Conservation (phyloP, 2,797 vertebrate genomes). For the Tympanoctomys barrerae region DNA sequence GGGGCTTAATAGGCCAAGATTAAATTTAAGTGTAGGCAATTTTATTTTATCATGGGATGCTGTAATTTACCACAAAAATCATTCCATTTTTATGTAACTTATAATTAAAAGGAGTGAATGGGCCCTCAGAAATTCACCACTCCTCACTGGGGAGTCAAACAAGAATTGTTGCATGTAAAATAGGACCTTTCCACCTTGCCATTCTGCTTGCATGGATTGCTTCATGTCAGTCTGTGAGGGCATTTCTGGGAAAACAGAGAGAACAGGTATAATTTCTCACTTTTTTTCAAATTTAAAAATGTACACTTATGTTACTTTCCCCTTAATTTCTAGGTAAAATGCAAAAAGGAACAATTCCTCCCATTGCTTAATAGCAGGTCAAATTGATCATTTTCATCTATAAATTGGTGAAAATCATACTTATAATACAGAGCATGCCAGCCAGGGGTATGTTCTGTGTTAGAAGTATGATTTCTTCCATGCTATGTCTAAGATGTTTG, state of each 20-base stretch:
- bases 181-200: not conserved
- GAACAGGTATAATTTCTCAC: not conserved
- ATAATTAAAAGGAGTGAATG: not conserved
- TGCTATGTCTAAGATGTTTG: too few species aligned
- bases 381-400: not conserved
- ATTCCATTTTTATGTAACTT: conserved; percentile 20
- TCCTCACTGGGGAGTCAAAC: not conserved
- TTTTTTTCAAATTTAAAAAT: not conserved
- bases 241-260: not conserved
- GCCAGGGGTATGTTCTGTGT: too few species aligned
- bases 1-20: not conserved
- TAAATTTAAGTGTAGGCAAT: not conserved
- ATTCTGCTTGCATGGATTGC: not conserved
- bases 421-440: not conserved
- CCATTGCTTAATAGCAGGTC: not conserved
- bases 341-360: not conserved
- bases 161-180: not conserved
- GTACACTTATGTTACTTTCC: not conserved
- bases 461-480: too few species aligned
- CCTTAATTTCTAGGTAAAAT: not conserved
- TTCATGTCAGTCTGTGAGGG: not conserved
- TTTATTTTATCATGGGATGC: not conserved
- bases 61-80: not conserved
- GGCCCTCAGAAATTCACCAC: not conserved
- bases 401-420: not conserved